Conservation (phyloP, 2,797 vertebrate genomes). For the Thamnophis elegans region DNA sequence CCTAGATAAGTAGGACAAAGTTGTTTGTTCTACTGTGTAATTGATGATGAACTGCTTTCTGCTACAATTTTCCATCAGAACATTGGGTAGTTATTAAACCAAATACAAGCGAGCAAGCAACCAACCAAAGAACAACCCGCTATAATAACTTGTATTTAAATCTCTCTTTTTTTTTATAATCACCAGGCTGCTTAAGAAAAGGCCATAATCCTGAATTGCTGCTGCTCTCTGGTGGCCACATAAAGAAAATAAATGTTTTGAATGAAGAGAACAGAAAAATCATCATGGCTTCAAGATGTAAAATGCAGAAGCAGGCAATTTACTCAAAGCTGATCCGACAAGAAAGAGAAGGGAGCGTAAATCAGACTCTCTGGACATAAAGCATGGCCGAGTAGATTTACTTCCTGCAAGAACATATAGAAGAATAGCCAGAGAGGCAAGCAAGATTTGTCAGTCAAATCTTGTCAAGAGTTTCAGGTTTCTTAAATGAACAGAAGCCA, state of each 20-base stretch:
- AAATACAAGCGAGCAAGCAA: background rate
- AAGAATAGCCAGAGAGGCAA: background rate
- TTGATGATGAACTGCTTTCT: background rate
- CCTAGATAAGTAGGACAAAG: background rate
- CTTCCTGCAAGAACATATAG: background rate
- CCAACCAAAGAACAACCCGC: background rate
- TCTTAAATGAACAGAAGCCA: background rate
- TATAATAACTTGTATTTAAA: background rate
- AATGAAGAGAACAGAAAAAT: background rate
- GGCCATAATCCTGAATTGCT: conserved; percentile 46
- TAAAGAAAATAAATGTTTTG: conserved; percentile 49
- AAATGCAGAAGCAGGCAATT: background rate
- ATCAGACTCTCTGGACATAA: background rate
- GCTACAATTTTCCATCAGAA: background rate
- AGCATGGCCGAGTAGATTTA: background rate
- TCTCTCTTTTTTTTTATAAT: background rate
- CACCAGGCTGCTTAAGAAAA: conserved; percentile 38
- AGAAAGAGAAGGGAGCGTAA: background rate
- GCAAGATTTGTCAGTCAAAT: background rate
- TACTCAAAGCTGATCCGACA: background rate
- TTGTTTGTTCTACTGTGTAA: background rate
- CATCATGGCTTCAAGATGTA: background rate
- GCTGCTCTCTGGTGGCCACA: conserved; percentile 57
- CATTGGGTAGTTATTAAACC: background rate
- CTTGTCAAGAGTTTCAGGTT: background rate